A percentile compares a stretch with the other conserved stretches of the same genome.
Conservation (phyloP, 2,888 invertebrate genomes). For the Ferdinandea cuprea region DNA sequence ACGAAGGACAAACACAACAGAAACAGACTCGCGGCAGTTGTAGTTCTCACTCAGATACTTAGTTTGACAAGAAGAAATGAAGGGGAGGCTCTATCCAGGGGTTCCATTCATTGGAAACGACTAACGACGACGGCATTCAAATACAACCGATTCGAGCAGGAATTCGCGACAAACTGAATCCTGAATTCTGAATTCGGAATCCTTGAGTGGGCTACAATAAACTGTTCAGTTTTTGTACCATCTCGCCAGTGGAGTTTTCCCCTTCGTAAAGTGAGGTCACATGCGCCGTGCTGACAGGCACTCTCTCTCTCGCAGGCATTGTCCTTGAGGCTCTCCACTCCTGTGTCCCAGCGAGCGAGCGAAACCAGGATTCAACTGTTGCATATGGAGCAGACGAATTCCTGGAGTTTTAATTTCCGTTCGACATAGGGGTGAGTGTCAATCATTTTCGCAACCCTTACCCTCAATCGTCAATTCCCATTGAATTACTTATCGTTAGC, state of each 20-base stretch:
- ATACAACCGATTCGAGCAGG: conserved; percentile 70
- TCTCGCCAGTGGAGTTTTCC: conserved; percentile 28
- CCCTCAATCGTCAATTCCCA: conserved; percentile 42
- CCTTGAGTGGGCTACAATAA: conserved; percentile 45
- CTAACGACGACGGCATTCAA: conserved; percentile 28
- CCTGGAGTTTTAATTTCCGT: conserved; percentile 73
- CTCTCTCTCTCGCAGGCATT: conserved; percentile 39
- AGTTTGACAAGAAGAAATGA: conserved; percentile 7
- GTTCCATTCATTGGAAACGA: conserved; percentile 48
- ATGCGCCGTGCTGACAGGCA: conserved; percentile 58
- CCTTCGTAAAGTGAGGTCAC: conserved; percentile 65
- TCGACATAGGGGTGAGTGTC: conserved; percentile 61
- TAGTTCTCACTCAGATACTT: conserved; percentile 8
- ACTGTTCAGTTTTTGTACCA: conserved; percentile 21
- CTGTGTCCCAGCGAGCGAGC: conserved; percentile 26
- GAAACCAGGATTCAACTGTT: conserved; percentile 67
- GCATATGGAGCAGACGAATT: conserved; percentile 62
- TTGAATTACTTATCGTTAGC: conserved; percentile 66
- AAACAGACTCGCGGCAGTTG: conserved; percentile 48
- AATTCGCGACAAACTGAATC: conserved; percentile 73
- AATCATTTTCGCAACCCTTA: conserved; percentile 67
- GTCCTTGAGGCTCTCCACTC: conserved; percentile 52
- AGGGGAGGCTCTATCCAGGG: conserved; percentile 43
- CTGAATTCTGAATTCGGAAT: conserved; percentile 63
- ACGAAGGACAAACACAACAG: conserved; percentile 15